Percentiles rank a stretch among this genome's conserved stretches.
These are phyloP conservation scores for Eriosoma lanigerum DNA, from an alignment of 1,140 invertebrate genomes.

Conservation along the genomic window DNA sequence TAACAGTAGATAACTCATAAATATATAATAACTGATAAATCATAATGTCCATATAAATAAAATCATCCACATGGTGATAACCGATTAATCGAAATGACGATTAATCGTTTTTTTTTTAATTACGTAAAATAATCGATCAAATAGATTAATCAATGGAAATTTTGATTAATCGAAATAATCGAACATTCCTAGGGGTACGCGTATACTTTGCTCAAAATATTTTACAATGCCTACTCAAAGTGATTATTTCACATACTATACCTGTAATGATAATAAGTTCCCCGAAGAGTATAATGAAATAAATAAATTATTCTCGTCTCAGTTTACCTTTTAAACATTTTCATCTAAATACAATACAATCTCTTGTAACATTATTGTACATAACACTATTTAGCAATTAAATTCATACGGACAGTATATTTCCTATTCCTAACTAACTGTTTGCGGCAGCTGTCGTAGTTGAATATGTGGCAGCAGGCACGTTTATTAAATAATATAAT, in stretches of 20 bases:
- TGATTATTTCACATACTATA: neutral
- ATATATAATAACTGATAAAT: no score
- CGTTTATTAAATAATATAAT: conserved; percentile 25
- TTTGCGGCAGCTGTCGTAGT: conserved; percentile 33
- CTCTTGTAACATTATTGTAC: neutral
- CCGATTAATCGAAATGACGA: no score
- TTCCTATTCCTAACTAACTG: neutral
- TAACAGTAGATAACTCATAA: no score
- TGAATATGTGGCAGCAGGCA: neutral
- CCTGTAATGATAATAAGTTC: neutral
- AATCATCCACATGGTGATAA: no score
- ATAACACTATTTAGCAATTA: neutral
- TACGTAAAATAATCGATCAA: no score
- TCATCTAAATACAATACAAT: neutral
- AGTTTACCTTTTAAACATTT: conserved; percentile 8
- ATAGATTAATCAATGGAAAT: no score
- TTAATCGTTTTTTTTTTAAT: no score
- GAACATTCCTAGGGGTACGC: no score
- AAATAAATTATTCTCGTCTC: neutral
- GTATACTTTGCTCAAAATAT: no score
- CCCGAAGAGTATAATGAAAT: neutral
- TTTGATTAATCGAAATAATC: no score
- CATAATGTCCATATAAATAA: no score
- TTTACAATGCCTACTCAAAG: no score
- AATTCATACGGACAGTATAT: conserved; percentile 13